A percentile compares a stretch with the other conserved stretches of the same genome.
Conservation (phyloP, 2,888 invertebrate species). For the Acheta domesticus region DNA sequence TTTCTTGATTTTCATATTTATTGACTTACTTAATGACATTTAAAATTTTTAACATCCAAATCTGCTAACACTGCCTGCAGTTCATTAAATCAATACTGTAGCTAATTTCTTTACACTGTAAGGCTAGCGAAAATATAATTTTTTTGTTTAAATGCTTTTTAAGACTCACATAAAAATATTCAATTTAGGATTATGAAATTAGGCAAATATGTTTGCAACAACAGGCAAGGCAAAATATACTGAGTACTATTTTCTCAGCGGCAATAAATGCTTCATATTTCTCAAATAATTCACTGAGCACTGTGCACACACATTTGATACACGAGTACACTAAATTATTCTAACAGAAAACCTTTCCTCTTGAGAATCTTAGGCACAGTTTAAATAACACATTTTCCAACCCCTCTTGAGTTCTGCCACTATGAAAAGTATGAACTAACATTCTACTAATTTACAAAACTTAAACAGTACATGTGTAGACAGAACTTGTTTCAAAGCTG, state of each 20-base stretch:
- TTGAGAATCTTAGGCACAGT: no score
- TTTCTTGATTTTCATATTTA: no score
- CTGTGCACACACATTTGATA: neutral
- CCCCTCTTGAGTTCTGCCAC: neutral
- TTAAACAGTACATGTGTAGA: neutral
- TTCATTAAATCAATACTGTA: no score
- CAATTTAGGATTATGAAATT: neutral
- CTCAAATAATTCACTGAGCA: neutral
- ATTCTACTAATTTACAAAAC: neutral
- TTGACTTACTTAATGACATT: no score
- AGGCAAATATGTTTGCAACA: constrained; percentile 4
- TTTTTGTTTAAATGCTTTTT: neutral
- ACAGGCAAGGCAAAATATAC: neutral
- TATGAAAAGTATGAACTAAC: neutral
- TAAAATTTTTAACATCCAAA: no score
- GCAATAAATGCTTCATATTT: neutral
- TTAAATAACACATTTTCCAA: no score
- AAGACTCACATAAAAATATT: neutral
- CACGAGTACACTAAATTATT: neutral
- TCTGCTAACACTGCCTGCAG: no score
- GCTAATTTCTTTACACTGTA: no score
- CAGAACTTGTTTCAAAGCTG: constrained; percentile 1
- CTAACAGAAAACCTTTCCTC: neutral
- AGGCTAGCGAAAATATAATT: neutral
- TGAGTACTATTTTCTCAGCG: neutral